Evolutionary conservation across 2,113 vertebrate genomes (phyloP).

Genomic region (Hepsetus odoe): DNA sequence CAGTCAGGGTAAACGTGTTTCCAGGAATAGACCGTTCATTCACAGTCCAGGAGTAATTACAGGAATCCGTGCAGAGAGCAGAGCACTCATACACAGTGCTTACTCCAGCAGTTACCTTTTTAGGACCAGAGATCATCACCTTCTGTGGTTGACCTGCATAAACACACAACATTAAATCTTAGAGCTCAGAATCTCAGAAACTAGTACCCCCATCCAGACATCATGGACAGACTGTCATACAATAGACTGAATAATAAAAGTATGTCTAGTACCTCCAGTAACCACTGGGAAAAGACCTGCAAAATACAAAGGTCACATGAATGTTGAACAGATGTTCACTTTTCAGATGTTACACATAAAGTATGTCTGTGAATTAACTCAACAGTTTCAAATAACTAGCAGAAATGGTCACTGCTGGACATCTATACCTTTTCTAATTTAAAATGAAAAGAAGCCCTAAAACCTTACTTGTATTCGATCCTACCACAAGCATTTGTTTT

Average conservation of each 20-base stretch:
- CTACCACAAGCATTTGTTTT: no score
- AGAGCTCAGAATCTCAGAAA: no score
- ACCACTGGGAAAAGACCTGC: background rate
- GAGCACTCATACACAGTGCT: slow-evolving; percentile 51
- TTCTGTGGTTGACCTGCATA: slow-evolving; percentile 34
- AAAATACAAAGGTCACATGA: background rate
- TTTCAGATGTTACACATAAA: no score
- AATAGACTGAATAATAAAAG: background rate
- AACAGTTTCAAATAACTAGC: no score
- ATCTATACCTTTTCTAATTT: no score
- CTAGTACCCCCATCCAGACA: background rate
- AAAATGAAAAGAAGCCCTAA: no score
- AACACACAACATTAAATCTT: background rate
- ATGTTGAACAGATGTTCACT: no score
- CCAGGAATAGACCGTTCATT: slow-evolving; percentile 15
- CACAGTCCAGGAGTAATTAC: slow-evolving; percentile 58
- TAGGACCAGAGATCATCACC: slow-evolving; percentile 29
- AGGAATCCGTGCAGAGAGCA: slow-evolving; percentile 55
- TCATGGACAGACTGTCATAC: background rate
- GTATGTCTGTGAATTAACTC: no score
- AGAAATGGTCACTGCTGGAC: no score
- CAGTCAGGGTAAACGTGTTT: slow-evolving; percentile 43
- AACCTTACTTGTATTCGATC: no score
- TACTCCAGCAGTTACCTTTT: slow-evolving; percentile 36
- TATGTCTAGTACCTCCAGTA: background rate